phyloP scores from a whole-genome alignment of 23 tunicate species.

The Corella eumyota region DNA sequence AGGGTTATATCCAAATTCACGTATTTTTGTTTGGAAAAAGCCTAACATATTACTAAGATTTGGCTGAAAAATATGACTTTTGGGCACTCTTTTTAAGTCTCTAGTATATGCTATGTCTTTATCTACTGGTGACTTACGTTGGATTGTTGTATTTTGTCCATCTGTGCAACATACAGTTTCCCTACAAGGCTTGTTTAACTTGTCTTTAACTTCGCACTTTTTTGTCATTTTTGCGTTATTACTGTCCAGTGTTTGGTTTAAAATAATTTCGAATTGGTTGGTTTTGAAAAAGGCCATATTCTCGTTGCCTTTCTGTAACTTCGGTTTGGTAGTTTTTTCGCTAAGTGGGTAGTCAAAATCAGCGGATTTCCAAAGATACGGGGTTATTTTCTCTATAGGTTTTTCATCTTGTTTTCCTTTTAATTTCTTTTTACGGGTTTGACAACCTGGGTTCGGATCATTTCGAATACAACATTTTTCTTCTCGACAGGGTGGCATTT shows the following conservation, averaged over 20 bases:
- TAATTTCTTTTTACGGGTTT: neutral
- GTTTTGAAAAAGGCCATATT: neutral
- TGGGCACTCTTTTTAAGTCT: too few relatives aligned
- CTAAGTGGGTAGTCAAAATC: neutral
- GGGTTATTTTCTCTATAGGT: neutral
- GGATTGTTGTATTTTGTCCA: too few relatives aligned
- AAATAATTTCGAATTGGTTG: neutral
- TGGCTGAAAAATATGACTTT: too few relatives aligned
- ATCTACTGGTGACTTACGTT: too few relatives aligned
- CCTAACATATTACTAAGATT: too few relatives aligned
- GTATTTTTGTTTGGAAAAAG: too few relatives aligned
- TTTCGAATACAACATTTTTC: slow-evolving; percentile 5
- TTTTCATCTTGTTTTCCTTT: neutral
- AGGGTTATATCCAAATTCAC: too few relatives aligned
- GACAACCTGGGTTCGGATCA: slow-evolving; percentile 15
- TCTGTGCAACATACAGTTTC: neutral
- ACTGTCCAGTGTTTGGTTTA: slow-evolving; percentile 1
- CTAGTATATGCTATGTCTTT: too few relatives aligned
- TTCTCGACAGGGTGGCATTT: slow-evolving; percentile 12
- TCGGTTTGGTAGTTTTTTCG: slow-evolving; percentile 5
- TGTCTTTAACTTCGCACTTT: neutral
- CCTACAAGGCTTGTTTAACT: slow-evolving; percentile 4
- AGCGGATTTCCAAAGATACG: too few relatives aligned
- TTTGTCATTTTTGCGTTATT: neutral
- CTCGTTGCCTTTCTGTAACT: neutral